Conservation (phyloP, 2,797 vertebrate species). For the Muraenolepis orangiensis region DNA sequence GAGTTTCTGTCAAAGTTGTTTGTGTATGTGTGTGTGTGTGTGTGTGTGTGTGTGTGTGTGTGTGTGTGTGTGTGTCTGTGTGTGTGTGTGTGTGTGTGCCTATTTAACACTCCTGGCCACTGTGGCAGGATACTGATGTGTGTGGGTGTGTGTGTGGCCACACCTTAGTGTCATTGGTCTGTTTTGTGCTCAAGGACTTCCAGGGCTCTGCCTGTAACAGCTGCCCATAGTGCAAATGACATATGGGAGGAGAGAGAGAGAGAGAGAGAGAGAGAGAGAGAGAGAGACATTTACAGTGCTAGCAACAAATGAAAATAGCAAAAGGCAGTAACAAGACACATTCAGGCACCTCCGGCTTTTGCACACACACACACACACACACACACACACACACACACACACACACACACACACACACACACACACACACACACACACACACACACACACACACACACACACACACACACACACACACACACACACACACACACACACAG, state of each 20-base stretch:
- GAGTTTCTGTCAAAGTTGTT: conserved; percentile 1
- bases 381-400: background rate
- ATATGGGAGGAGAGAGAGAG: conserved; percentile 34
- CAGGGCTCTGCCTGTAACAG: conserved; percentile 31
- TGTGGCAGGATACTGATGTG: conserved; percentile 40
- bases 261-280: too few relatives aligned
- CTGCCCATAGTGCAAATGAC: conserved; percentile 36
- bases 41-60: background rate
- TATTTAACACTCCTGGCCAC: background rate
- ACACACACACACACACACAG: background rate
- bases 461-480: background rate
- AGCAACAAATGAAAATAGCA: background rate
- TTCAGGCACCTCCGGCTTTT: background rate
- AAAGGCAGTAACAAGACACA: conserved; percentile 17
- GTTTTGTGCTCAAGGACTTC: conserved; percentile 22
- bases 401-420: background rate
- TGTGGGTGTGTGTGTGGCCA: conserved; percentile 42
- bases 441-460: too few relatives aligned
- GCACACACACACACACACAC: conserved; percentile 6
- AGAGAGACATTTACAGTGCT: too few relatives aligned
- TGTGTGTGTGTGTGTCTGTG: background rate
- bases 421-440: background rate
- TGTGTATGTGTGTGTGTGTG: too few relatives aligned
- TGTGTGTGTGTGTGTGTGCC: background rate
- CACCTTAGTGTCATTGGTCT: conserved; percentile 32